These are phyloP conservation scores for Leucopsar rothschildi DNA, from an alignment of 2,113 vertebrate genomes.

Conservation along the genomic window DNA sequence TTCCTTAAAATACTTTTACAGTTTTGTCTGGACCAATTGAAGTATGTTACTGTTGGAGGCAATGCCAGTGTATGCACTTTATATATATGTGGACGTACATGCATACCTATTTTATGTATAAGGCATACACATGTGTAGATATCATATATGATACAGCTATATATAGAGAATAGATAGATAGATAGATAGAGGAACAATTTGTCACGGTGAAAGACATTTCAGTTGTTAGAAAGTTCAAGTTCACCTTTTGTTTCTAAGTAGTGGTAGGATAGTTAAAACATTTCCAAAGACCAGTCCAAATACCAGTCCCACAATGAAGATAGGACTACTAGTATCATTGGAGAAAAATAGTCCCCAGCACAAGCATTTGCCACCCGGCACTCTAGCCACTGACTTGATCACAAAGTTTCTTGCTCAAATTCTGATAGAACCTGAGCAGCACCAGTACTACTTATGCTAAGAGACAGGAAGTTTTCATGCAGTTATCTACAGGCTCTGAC, in stretches of 20 bases:
- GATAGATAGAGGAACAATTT: neutral
- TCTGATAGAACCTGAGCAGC: neutral
- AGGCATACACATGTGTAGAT: neutral
- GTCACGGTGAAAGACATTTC: neutral
- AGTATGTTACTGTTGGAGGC: neutral
- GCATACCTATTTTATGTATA: neutral
- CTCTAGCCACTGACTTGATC: neutral
- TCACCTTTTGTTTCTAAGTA: neutral
- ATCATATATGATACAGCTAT: neutral
- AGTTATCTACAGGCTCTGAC: neutral
- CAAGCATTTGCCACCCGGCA: neutral
- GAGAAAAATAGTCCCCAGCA: neutral
- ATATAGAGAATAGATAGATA: neutral
- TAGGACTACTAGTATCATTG: neutral
- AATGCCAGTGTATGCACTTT: neutral
- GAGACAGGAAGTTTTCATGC: neutral
- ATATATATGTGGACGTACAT: neutral
- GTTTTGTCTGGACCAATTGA: neutral
- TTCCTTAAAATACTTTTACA: neutral
- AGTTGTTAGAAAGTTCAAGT: neutral
- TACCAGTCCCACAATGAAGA: neutral
- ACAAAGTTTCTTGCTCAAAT: neutral
- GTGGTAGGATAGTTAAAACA: neutral
- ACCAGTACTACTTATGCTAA: neutral
- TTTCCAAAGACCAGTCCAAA: neutral